Evolutionary conservation across 1,140 invertebrate species (phyloP), one percentile per base, ranked within the genome.

Genomic region (Pollicipes pollicipes): DNA sequence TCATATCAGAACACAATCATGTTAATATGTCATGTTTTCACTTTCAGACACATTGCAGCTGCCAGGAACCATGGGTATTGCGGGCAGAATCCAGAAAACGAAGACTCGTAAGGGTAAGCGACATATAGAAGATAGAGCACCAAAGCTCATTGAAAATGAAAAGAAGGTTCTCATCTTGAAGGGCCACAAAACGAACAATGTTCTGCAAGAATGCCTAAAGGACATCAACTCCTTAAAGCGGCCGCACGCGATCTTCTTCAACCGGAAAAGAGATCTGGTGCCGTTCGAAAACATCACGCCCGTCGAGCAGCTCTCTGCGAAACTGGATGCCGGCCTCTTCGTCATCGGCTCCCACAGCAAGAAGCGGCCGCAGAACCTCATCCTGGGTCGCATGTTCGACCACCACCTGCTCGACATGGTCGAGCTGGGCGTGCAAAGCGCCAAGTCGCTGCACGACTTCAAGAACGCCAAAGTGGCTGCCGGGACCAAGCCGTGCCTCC

Each of bases 401-500:
- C 84, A 90, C 76, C 88, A 89, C 68, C 79, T 99, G 31, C 81
- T 98, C 64, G 97, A 99, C 78, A 97, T 99, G 93, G 85, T 95
- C 75, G 97, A 99, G 83, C 84, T 99, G 73, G 91, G 92, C 29
- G 84, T 98, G 27, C 88, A 91, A 73, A 86, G 89, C 67, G 97
- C 87, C 77, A 87, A 87, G 80, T 81, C 86, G 17, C 82, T 97
- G 77, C 79, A 84, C 67, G 88, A 91, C 37, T 94, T 96, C 75
- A 87, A 90, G 77, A 85, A 84, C 69, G 84, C 86, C 30, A 95
- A 95, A 81, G 86, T 93, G 30, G 76, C 88, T 1, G 78, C 85
- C 31, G 94, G 92, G 21, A 85, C 86, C 0, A 99, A 98, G 81
- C 96, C 97, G 4, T 90, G 94, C 77, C 79, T 99, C 21, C 77